A percentile compares a stretch with the other conserved stretches of the same genome.
Conservation (phyloP, 1,140 invertebrate genomes). For the Drosophila persimilis region DNA sequence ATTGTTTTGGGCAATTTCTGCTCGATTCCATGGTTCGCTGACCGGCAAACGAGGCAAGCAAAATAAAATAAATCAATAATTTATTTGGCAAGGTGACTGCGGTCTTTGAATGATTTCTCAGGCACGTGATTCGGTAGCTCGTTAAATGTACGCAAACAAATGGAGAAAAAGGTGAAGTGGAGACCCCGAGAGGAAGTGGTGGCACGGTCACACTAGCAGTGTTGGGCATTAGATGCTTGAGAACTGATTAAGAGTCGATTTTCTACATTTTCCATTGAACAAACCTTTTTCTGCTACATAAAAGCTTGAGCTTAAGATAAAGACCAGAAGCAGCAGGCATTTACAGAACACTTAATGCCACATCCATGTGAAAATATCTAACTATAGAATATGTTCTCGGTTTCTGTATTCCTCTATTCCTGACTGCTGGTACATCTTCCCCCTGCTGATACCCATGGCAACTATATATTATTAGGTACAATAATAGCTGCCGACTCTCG, state of each 20-base stretch:
- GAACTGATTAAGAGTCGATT: too few species aligned
- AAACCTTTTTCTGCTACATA: too few species aligned
- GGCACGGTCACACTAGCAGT: not conserved
- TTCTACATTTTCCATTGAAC: too few species aligned
- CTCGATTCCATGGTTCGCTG: slow-evolving; percentile 22
- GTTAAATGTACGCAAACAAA: slow-evolving; percentile 37
- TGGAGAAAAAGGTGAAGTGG: not conserved
- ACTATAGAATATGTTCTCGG: not conserved
- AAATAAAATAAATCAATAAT: slow-evolving; percentile 32
- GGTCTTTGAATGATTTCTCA: slow-evolving; percentile 36
- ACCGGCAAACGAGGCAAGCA: slow-evolving; percentile 43
- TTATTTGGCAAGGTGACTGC: slow-evolving; percentile 43
- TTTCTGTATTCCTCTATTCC: not conserved
- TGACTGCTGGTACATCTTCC: not conserved
- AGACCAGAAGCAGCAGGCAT: too few species aligned
- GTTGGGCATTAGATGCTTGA: too few species aligned
- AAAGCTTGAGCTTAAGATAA: too few species aligned
- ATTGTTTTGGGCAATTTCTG: slow-evolving; percentile 23
- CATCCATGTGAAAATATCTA: not conserved
- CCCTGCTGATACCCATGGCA: not conserved
- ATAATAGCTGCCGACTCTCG: slow-evolving; percentile 12
- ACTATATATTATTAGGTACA: not conserved
- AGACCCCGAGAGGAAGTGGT: not conserved
- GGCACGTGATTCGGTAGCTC: slow-evolving; percentile 44
- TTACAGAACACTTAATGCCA: too few species aligned